phyloP scores from a whole-genome alignment of 1,140 invertebrate genomes.

The Phocides pigmalion region DNA sequence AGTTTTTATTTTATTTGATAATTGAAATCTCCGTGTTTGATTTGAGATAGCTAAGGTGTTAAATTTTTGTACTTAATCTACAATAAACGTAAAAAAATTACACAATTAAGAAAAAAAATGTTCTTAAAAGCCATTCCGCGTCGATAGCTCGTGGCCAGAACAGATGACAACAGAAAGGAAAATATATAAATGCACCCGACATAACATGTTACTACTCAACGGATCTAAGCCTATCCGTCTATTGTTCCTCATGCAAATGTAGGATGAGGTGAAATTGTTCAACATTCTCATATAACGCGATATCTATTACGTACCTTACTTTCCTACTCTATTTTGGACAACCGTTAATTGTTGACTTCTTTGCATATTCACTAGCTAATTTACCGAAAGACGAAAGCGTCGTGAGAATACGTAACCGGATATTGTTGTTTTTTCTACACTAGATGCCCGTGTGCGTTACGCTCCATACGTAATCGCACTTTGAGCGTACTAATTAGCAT shows the following conservation, averaged over 20 bases:
- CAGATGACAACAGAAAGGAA: neutral
- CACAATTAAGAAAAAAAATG: no score
- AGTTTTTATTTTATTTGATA: no score
- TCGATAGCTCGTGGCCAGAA: no score
- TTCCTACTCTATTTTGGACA: constrained; percentile 15
- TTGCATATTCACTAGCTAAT: constrained; percentile 18
- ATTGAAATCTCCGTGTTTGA: no score
- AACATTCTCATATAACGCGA: constrained; percentile 9
- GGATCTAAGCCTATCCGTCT: neutral
- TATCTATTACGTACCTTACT: constrained; percentile 6
- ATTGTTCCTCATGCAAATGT: constrained; percentile 6
- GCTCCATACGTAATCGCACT: neutral
- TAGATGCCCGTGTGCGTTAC: neutral
- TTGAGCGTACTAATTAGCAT: constrained; percentile 12
- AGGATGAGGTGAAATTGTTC: constrained; percentile 15
- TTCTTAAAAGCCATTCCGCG: neutral
- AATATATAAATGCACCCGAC: neutral
- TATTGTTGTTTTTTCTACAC: neutral
- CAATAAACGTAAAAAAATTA: no score
- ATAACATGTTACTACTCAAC: constrained; percentile 5
- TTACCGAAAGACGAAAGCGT: neutral
- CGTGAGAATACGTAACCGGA: neutral
- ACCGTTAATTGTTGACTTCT: constrained; percentile 12
- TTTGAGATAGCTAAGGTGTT: no score
- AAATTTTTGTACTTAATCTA: no score